Evolutionary conservation across 2,113 vertebrate genomes (phyloP).

Genomic region (Acanthisitta chloris): DNA sequence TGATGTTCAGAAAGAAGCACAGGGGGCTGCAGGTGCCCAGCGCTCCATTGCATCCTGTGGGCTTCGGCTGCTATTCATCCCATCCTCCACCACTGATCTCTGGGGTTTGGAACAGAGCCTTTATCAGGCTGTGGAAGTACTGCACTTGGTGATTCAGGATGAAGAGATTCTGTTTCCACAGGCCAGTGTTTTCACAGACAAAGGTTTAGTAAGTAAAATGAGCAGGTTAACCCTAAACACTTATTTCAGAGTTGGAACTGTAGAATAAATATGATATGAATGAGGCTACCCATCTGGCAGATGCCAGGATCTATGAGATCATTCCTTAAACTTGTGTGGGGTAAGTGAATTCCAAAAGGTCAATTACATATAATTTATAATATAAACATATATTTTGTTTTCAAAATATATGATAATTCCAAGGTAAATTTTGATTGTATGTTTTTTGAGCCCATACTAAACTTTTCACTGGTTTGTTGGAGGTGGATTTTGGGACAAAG

Average conservation of each 20-base stretch:
- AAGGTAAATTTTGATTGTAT: not conserved
- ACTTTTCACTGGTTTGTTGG: not conserved
- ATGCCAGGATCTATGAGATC: not conserved
- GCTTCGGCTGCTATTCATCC: not conserved
- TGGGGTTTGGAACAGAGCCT: not conserved
- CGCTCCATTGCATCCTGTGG: fast-evolving
- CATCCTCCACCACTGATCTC: fast-evolving
- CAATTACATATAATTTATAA: not conserved
- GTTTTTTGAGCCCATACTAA: not conserved
- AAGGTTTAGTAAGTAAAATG: not conserved
- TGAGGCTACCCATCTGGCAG: not conserved
- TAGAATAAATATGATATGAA: not conserved
- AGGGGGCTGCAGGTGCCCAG: not conserved
- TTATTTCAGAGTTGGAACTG: not conserved
- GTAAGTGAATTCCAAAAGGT: not conserved
- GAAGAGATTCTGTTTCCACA: not conserved
- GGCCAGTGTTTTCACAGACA: not conserved
- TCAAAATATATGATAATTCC: not conserved
- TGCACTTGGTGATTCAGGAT: fast-evolving
- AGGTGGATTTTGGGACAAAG: slow-evolving; percentile 18
- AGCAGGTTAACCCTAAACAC: not conserved
- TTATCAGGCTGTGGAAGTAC: not conserved
- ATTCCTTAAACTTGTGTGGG: not conserved
- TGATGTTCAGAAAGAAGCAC: not conserved
- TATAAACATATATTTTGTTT: not conserved